Conservation (phyloP, 2,888 invertebrate species). For the Drosophila neutralis region DNA sequence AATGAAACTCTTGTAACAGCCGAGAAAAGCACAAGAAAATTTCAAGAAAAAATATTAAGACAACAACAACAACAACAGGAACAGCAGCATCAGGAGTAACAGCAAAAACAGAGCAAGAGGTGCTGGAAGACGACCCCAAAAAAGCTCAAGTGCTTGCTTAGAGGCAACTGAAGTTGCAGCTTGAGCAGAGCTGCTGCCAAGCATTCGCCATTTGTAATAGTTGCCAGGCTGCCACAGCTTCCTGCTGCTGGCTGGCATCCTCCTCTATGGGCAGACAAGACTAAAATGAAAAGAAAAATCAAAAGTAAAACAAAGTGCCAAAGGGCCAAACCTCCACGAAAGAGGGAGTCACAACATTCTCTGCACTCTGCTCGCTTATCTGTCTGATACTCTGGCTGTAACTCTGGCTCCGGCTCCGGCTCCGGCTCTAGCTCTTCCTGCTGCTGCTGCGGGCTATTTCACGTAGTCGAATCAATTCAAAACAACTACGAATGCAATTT, state of each 20-base stretch:
- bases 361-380: constrained; percentile 4
- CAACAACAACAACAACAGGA: constrained; percentile 50
- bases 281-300: constrained; percentile 68
- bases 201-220: constrained; percentile 74
- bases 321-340: constrained; percentile 42
- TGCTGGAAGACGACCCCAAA: constrained; percentile 37
- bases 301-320: constrained; percentile 73
- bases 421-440: neutral
- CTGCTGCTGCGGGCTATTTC: constrained; percentile 67
- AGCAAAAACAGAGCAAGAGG: neutral
- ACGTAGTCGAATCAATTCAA: constrained; percentile 81
- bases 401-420: constrained; percentile 11
- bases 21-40: constrained; percentile 77
- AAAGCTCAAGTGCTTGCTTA: constrained; percentile 64
- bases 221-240: constrained; percentile 52
- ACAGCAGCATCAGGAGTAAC: neutral
- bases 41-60: constrained; percentile 79
- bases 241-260: constrained; percentile 33
- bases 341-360: neutral
- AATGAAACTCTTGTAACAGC: constrained; percentile 77
- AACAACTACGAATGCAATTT: constrained; percentile 84
- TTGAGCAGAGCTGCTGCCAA: constrained; percentile 37
- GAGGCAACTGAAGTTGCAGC: constrained; percentile 43
- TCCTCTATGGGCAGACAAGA: constrained; percentile 35
- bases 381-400: constrained; percentile 9